phyloP scores from a whole-genome alignment of 2,888 invertebrate species.

The Mimumesa dahlbomi region DNA sequence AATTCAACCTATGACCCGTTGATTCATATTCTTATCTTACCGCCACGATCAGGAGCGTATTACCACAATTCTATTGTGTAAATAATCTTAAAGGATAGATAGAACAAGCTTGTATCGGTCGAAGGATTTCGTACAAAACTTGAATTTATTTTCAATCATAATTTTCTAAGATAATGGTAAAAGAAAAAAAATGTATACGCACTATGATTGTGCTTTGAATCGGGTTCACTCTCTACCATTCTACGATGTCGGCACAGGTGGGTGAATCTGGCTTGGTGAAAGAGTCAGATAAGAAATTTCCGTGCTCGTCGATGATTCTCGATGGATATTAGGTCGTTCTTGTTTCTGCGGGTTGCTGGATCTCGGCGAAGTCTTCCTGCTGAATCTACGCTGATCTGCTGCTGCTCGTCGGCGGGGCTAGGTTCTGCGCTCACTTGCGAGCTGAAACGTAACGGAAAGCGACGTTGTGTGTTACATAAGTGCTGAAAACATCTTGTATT shows the following conservation, averaged over 20 bases:
- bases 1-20: conserved; percentile 6
- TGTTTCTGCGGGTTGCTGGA: conserved; percentile 38
- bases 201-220: conserved; percentile 89
- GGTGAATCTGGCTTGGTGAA: conserved; percentile 73
- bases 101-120: too few relatives aligned
- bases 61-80: neutral
- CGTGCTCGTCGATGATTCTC: conserved; percentile 53
- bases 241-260: conserved; percentile 83
- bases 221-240: conserved; percentile 95
- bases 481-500: too few relatives aligned
- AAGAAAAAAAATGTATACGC: conserved; percentile 79
- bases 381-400: conserved; percentile 78
- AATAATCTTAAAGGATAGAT: too few relatives aligned
- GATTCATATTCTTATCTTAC: conserved; percentile 22
- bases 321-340: conserved; percentile 52
- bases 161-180: too few relatives aligned
- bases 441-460: conserved; percentile 63
- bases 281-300: conserved; percentile 65
- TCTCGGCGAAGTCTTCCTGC: conserved; percentile 76
- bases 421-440: conserved; percentile 78
- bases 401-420: conserved; percentile 78
- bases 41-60: neutral
- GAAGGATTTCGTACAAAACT: too few relatives aligned
- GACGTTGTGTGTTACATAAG: conserved; percentile 4
- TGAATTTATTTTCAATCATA: too few relatives aligned